Conservation (phyloP, 2,888 invertebrate species). For the Carpatolechia fugitivella region DNA sequence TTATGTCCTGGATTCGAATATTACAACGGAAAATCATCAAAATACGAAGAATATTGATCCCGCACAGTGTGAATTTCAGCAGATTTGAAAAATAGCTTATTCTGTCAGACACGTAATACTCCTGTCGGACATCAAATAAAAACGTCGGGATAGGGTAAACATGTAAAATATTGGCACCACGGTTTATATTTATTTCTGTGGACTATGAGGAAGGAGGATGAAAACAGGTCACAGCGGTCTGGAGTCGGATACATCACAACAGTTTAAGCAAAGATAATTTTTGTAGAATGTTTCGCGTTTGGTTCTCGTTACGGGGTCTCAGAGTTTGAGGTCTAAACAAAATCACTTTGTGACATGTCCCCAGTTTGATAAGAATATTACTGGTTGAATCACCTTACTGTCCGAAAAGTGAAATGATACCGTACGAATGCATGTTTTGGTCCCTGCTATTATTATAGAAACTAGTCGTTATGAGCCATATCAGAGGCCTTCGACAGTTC, state of each 20-base stretch:
- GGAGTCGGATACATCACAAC: background rate
- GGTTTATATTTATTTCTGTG: constrained; percentile 39
- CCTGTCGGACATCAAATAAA: constrained; percentile 24
- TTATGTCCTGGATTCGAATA: too few species aligned
- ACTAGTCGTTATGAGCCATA: too few species aligned
- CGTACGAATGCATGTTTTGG: too few species aligned
- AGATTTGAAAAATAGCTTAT: background rate
- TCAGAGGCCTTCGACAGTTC: too few species aligned
- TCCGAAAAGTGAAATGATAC: too few species aligned
- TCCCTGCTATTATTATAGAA: too few species aligned
- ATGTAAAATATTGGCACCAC: constrained; percentile 27
- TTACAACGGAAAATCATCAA: too few species aligned
- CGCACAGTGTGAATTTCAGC: background rate
- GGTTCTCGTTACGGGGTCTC: too few species aligned
- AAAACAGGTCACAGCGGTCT: constrained; percentile 36
- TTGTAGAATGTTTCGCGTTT: background rate
- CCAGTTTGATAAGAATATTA: too few species aligned
- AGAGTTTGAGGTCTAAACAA: too few species aligned
- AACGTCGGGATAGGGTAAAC: constrained; percentile 25
- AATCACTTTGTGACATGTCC: too few species aligned
- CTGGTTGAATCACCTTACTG: too few species aligned
- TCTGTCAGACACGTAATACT: background rate
- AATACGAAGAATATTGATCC: background rate
- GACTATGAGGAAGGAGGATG: constrained; percentile 45
- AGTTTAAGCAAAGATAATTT: background rate